phyloP scores from a whole-genome alignment of 2,797 vertebrate genomes.

The Lycodopsis pacificus region DNA sequence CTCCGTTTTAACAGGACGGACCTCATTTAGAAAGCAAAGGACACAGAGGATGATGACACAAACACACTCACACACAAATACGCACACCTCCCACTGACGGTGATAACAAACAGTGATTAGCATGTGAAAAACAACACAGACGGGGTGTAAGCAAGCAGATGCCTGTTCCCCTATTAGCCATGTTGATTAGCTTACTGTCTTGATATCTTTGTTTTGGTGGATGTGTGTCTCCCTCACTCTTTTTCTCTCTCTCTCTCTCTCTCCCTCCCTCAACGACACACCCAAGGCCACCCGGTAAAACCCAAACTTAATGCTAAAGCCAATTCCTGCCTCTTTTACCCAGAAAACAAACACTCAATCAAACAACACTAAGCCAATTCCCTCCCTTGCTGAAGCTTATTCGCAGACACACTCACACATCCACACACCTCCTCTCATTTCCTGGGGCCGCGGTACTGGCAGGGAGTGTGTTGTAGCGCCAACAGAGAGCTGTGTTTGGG shows the following conservation, averaged over 20 bases:
- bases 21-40: constrained; percentile 55
- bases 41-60: constrained; percentile 59
- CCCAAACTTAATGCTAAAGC: constrained; percentile 68
- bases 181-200: constrained; percentile 78
- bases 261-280: constrained; percentile 55
- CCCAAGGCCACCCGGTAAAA: constrained; percentile 78
- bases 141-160: constrained; percentile 77
- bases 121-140: constrained; percentile 82
- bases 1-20: constrained; percentile 31
- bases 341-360: constrained; percentile 85
- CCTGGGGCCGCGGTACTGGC: constrained; percentile 87
- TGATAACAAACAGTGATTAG: constrained; percentile 85
- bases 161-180: constrained; percentile 77
- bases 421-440: constrained; percentile 78
- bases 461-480: constrained; percentile 90
- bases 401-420: constrained; percentile 54
- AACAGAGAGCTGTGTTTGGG: constrained; percentile 97
- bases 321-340: constrained; percentile 74
- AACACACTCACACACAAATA: constrained; percentile 59
- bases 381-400: constrained; percentile 74
- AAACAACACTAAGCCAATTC: constrained; percentile 87
- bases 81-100: constrained; percentile 73
- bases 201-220: constrained; percentile 84
- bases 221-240: constrained; percentile 65
- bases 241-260: constrained; percentile 25